These are phyloP conservation scores for Mesorhabditis spiculigera DNA, from an alignment of 2,888 invertebrate genomes.

Conservation along the genomic window DNA sequence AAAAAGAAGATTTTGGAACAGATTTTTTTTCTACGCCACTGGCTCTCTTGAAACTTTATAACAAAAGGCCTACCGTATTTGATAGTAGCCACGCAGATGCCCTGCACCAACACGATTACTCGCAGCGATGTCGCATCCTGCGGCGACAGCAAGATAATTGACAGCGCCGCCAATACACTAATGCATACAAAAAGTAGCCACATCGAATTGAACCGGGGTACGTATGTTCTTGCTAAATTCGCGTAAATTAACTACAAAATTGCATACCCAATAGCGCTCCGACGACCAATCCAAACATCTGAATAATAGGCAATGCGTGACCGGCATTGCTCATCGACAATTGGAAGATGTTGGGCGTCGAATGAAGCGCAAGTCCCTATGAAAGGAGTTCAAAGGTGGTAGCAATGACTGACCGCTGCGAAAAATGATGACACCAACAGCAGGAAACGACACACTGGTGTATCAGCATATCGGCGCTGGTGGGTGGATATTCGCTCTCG, in stretches of 20 bases:
- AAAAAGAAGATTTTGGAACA: neutral
- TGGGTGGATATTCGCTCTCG: neutral
- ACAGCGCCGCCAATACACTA: neutral
- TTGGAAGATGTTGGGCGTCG: neutral
- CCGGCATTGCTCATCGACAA: neutral
- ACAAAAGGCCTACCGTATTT: neutral
- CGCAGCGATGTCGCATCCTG: neutral
- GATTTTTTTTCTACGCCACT: too few species aligned
- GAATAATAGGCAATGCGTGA: neutral
- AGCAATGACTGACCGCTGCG: neutral
- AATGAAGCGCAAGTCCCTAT: neutral
- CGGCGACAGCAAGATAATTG: constrained; percentile 3
- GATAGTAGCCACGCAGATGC: neutral
- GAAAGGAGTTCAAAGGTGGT: neutral
- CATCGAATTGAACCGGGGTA: constrained; percentile 4
- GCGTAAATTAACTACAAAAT: neutral
- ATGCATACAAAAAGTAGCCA: constrained; percentile 4
- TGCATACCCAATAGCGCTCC: neutral
- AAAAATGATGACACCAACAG: neutral
- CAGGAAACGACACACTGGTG: constrained; percentile 9
- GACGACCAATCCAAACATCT: constrained; percentile 1
- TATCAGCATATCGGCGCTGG: constrained; percentile 10
- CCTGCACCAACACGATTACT: neutral
- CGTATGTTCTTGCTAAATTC: neutral
- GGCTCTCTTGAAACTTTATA: neutral